phyloP scores from a whole-genome alignment of 2,888 invertebrate species.

The Protophormia terraenovae region DNA sequence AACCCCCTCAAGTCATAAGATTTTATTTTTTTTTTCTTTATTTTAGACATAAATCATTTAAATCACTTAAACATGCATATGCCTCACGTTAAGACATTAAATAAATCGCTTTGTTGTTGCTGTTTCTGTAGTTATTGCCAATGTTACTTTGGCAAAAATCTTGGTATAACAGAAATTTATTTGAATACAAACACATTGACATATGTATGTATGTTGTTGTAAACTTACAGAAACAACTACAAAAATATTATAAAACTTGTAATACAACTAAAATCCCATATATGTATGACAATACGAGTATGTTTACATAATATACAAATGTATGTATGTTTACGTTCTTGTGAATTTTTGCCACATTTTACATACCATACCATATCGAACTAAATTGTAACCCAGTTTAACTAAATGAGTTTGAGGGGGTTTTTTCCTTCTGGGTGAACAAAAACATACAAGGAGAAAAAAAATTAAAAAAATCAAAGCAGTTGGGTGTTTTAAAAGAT shows the following conservation, averaged over 20 bases:
- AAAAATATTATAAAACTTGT: slow-evolving; percentile 10
- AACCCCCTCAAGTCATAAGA: slow-evolving; percentile 75
- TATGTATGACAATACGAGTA: background rate
- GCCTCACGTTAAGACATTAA: slow-evolving; percentile 77
- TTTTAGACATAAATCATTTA: slow-evolving; percentile 80
- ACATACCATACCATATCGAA: slow-evolving; percentile 36
- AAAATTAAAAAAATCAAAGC: background rate
- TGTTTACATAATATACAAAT: slow-evolving; percentile 11
- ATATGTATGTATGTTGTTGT: slow-evolving; percentile 24
- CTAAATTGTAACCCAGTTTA: slow-evolving; percentile 46
- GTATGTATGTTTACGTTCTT: slow-evolving; percentile 19
- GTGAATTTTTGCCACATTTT: slow-evolving; percentile 42
- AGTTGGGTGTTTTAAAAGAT: slow-evolving; percentile 49
- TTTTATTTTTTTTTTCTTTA: slow-evolving; percentile 65
- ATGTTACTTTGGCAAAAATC: slow-evolving; percentile 71
- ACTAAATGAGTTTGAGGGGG: slow-evolving; percentile 12
- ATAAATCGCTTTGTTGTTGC: slow-evolving; percentile 78
- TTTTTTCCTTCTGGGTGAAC: slow-evolving; percentile 17
- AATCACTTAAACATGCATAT: slow-evolving; percentile 81
- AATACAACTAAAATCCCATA: background rate
- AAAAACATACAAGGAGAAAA: slow-evolving; percentile 39
- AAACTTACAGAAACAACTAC: slow-evolving; percentile 40
- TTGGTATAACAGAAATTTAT: slow-evolving; percentile 42
- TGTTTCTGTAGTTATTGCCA: slow-evolving; percentile 73
- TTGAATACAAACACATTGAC: slow-evolving; percentile 19